phyloP scores from a whole-genome alignment of 2,113 vertebrate species.

The Macroglossus sobrinus region DNA sequence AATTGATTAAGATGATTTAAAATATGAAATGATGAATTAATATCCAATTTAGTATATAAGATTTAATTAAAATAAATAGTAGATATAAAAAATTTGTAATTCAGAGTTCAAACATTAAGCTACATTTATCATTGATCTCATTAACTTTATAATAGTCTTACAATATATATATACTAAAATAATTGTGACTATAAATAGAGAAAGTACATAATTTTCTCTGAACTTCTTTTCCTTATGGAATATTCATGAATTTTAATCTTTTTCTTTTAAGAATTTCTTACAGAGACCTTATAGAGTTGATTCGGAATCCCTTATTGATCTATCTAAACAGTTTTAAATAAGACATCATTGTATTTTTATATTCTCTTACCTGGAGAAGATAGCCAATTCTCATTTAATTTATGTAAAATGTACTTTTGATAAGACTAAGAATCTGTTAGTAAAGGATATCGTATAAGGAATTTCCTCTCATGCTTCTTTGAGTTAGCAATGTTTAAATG shows the following conservation, averaged over 20 bases:
- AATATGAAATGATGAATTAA: neutral
- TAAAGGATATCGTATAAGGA: neutral
- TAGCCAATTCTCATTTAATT: neutral
- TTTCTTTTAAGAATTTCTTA: neutral
- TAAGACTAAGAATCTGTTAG: neutral
- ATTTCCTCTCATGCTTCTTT: neutral
- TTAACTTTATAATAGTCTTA: neutral
- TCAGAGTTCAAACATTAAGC: neutral
- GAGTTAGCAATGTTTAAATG: slow-evolving; percentile 18
- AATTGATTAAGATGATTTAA: slow-evolving; percentile 20
- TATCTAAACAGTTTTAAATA: slow-evolving; percentile 4
- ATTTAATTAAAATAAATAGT: neutral
- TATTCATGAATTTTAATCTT: neutral
- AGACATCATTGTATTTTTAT: neutral
- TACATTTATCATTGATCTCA: neutral
- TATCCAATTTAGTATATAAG: neutral
- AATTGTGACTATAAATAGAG: neutral
- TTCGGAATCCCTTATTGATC: neutral
- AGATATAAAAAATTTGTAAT: neutral
- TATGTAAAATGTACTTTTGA: neutral
- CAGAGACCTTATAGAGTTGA: neutral
- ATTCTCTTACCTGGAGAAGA: slow-evolving; percentile 24
- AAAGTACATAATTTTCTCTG: neutral
- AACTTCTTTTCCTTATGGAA: neutral
- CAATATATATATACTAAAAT: neutral